Base-by-base conservation (phyloP, 2,888 invertebrate species). In the Sesia bembeciformis region DNA sequence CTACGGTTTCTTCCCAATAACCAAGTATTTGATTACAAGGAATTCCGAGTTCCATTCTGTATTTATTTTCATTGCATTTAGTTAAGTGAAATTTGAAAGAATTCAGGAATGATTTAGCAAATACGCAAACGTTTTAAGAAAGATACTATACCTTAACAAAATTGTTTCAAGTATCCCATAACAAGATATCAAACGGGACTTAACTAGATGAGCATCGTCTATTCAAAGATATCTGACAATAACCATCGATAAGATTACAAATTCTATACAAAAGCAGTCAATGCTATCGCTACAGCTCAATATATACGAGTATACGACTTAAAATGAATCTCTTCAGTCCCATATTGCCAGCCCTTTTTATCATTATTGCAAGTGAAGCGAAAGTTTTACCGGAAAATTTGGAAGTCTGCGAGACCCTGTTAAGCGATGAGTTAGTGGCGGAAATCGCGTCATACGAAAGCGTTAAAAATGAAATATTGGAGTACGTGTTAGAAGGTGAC, bases 361-460 rank as follows among this genome's bases (percentile, higher is more conserved):
- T 74, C 62, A 61, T 72, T 61, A 64, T 59, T 61, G 57, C 61
- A 51, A 70, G 66, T 66, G 69, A 78, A 58, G 76, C 77, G 51
- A 81, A 76, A 60, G 66, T 65, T 57, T 55, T 80, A 54, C 63
- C 66, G 43, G 71, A 73, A 67, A 61, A 74, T 61, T 60, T 63
- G 56, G 65, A 78, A 62, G 60, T 55, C 59, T 90, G 90, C 63
- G 67, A 74, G 58, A 56, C 63, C 23, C 67, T 81, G 59, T 70
- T 93, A 51, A 75, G 91, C 1, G 60, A 77, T 6, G 70, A 80
- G 8, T 70, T 93, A 54, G 73, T 87, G 42, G 67, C 86, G 40
- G 94, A 94, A 78, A 94, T 94, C 62, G 78, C 84, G 46, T 80
- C 90, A 39, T 93, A 93, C 66, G 74, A 84, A 65, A 68, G 76